Evolutionary conservation across 2,797 vertebrate species (phyloP), one percentile per base, ranked within the genome.

Genomic region (Benthosema pterotum): DNA sequence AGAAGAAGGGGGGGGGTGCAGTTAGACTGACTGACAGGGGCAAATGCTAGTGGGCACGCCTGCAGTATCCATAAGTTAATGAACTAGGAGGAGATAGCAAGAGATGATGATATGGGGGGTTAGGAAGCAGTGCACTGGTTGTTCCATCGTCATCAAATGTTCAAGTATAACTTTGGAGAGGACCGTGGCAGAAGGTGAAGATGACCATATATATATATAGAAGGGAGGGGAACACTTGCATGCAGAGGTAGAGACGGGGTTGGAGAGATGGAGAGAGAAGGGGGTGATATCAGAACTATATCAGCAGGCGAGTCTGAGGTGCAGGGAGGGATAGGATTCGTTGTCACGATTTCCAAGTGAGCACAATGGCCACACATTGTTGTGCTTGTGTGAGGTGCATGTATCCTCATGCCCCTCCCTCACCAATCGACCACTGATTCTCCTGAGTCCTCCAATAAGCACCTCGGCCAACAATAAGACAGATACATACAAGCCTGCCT

Each of bases 1-100:
- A 92, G 90, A 90, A 78, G 87, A 77, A 74, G 77, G 83, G 84
- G 84, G 79, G 65, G 69, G 75, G 75, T 57, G 42, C 71, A 79
- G 69, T 77, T 56, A 50, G 56, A 58, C 28, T 94, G 93, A 94
- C 72, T 91, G 93, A 94, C 92, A 93, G 91, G 84, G 85, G 82
- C 93, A 94, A 80, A 79, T 94, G 93, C 62, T 85, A 65, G 72
- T 80, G 77, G 84, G 83, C 75, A 76, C 83, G 85, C 79, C 79
- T 73, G 79, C 76, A 76, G 80, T 73, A 80, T 88, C 84, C 87
- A 87, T 90, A 90, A 85, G 83, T 87, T 80, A 86, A 72, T 82
- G 65, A 78, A 74, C 69, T 49, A 57, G 51, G 59, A 54, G 65
- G 65, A 64, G 64, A 76, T 50, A 67, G 72, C 67, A 71, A 43